Percentiles rank a stretch among this genome's conserved stretches.
These are phyloP conservation scores for Nothoprocta pentlandii DNA, from an alignment of 2,113 vertebrate genomes.

Conservation along the genomic window DNA sequence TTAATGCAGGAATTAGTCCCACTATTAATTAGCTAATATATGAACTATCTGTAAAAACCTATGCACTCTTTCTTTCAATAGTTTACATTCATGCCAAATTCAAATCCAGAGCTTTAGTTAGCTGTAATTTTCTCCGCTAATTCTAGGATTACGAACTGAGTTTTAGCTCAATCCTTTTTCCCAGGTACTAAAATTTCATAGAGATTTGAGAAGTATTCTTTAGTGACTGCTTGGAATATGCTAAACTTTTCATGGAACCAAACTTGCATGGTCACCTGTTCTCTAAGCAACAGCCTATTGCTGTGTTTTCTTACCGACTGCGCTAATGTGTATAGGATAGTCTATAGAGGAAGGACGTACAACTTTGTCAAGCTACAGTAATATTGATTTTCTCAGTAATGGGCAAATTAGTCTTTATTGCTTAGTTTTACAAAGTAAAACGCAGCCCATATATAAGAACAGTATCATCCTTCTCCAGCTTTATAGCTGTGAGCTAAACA, in stretches of 20 bases:
- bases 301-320: not conserved
- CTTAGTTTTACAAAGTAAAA: not conserved
- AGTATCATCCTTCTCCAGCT: not conserved
- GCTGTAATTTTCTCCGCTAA: not conserved
- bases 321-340: not conserved
- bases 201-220: not conserved
- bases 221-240: not conserved
- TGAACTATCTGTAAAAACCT: not conserved
- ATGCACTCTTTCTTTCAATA: not conserved
- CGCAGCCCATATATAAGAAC: not conserved
- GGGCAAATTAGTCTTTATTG: not conserved
- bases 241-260: not conserved
- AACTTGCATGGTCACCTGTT: not conserved
- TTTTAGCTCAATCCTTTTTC: not conserved
- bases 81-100: not conserved
- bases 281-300: not conserved
- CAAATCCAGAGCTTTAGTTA: not conserved
- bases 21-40: not conserved
- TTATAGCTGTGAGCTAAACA: not conserved
- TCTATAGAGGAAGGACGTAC: fast-evolving
- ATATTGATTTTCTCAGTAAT: not conserved
- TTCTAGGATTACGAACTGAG: not conserved
- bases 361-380: not conserved
- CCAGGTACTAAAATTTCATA: not conserved
- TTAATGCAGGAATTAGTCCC: not conserved